Evolutionary conservation across 2,888 invertebrate genomes (phyloP).

Genomic region (Drosophila conformis): DNA sequence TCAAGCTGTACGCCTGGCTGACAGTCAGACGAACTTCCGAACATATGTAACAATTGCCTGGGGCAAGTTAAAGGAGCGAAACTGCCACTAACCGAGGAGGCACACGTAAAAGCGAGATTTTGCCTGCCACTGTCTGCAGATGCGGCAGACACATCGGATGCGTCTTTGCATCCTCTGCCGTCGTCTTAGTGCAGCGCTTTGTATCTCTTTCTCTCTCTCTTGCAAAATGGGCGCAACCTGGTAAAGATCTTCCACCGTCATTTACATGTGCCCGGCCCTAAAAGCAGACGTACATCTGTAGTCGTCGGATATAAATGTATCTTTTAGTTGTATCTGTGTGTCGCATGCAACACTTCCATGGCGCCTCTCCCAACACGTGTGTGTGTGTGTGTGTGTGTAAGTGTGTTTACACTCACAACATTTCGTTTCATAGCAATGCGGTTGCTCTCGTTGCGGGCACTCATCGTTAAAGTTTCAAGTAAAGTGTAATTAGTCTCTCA

Average conservation of each 20-base stretch:
- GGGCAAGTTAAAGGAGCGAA: constrained; percentile 7
- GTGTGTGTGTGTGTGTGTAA: constrained; percentile 26
- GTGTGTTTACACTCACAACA: constrained; percentile 1
- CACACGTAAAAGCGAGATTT: constrained; percentile 64
- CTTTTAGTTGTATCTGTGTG: constrained; percentile 30
- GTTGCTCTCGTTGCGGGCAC: constrained; percentile 45
- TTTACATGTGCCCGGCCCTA: constrained; percentile 54
- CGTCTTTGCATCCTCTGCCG: constrained; percentile 55
- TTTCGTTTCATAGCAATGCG: constrained; percentile 65
- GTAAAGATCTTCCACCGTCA: constrained; percentile 41
- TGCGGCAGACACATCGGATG: constrained; percentile 69
- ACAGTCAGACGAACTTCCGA: constrained; percentile 33
- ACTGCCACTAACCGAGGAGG: constrained; percentile 5
- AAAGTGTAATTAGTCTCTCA: constrained; percentile 73
- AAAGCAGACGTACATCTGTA: constrained; percentile 15
- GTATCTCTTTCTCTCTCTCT: constrained; percentile 30
- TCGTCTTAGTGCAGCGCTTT: constrained; percentile 27
- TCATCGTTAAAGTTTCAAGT: constrained; percentile 66
- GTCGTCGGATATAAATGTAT: constrained; percentile 67
- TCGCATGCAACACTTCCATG: constrained; percentile 65
- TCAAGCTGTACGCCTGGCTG: constrained; percentile 38
- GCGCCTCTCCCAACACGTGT: constrained; percentile 45
- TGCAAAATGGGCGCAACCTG: constrained; percentile 23
- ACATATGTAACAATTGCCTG: constrained; percentile 57
- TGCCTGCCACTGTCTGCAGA: constrained; percentile 69